Conservation (phyloP, 1,140 invertebrate species). For the Bombus consobrinus region DNA sequence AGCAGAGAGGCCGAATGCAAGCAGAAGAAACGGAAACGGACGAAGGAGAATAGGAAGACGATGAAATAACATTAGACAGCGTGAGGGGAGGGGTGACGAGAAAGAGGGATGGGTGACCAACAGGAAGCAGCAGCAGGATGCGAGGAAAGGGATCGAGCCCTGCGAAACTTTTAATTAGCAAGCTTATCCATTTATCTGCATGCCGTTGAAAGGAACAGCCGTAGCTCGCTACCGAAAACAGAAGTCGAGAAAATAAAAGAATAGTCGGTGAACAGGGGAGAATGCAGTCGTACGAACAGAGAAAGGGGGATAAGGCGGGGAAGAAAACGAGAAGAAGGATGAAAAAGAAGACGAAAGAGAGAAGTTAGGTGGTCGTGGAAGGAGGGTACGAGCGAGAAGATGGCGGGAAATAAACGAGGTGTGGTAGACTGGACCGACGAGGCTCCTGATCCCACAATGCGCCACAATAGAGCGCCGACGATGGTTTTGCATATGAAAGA, state of each 20-base stretch:
- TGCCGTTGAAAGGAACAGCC: conserved; percentile 67
- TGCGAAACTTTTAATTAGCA: conserved; percentile 78
- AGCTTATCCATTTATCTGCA: conserved; percentile 77
- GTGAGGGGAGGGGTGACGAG: background rate
- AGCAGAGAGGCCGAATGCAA: background rate
- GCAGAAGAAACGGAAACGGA: background rate
- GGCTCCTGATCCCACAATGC: conserved; percentile 75
- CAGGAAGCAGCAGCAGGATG: conserved; percentile 17
- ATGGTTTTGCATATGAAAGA: conserved; percentile 81
- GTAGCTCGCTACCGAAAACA: conserved; percentile 37
- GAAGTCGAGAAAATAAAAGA: conserved; percentile 49
- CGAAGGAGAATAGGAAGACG: background rate
- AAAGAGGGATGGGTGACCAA: background rate
- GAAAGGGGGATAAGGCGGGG: background rate
- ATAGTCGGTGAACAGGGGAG: background rate
- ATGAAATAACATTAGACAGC: conserved; percentile 14
- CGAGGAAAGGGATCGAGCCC: background rate
- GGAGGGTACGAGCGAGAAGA: conserved; percentile 40
- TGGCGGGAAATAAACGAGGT: conserved; percentile 76
- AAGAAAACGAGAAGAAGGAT: conserved; percentile 13
- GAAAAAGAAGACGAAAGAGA: background rate
- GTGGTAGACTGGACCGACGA: conserved; percentile 75
- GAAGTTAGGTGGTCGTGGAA: background rate
- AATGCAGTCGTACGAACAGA: conserved; percentile 27
- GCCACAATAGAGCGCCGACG: conserved; percentile 75